Evolutionary conservation across 2,888 invertebrate species (phyloP), one percentile per base, ranked within the genome.

Genomic region (Agapostemon virescens): DNA sequence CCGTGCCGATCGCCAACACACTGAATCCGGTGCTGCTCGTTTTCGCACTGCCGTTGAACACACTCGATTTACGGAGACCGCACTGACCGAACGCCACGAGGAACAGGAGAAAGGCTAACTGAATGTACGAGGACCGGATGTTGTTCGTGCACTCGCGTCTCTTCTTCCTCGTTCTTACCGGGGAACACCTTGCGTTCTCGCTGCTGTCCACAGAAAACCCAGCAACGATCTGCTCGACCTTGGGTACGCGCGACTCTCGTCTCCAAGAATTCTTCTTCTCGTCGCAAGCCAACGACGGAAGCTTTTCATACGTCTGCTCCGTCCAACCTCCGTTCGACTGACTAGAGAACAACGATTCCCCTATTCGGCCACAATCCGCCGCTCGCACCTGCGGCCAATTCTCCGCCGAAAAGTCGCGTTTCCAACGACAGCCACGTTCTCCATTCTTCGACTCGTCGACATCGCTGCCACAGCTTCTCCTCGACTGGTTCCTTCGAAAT

Each of bases 81-180:
- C 84, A 85, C 75, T 88, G 90, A 68, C 91, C 91, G 82, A 91
- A 88, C 63, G 86, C 85, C 38, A 89, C 74, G 74, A 91, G 88
- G 69, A 92, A 86, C n/a, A 91, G 77, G 26, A 92, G 81, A 20
- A 91, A 77, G 15, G 86, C 88, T 33, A 90, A 83, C 71, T 88
- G 88, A 80, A 90, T 74, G 82, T 88, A 89, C 79, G 87, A 79
- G 45, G 73, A 89, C 52, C 84, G 85, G 74, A 72, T 81, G 71
- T 79, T 83, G 72, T 81, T 84, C 23, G 77, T 55, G 69, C 81
- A 81, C 77, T 74, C 79, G 77, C 81, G 79, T 71, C 83, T 77
- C 72, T 79, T 55, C 77, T 77, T 85, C 70, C 76, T 80, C 79
- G 67, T 73, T 74, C 78, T 33, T 9, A 9, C 49, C 52, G 63